phyloP scores from a whole-genome alignment of 2,113 vertebrate genomes.

The Ranitomeya variabilis region DNA sequence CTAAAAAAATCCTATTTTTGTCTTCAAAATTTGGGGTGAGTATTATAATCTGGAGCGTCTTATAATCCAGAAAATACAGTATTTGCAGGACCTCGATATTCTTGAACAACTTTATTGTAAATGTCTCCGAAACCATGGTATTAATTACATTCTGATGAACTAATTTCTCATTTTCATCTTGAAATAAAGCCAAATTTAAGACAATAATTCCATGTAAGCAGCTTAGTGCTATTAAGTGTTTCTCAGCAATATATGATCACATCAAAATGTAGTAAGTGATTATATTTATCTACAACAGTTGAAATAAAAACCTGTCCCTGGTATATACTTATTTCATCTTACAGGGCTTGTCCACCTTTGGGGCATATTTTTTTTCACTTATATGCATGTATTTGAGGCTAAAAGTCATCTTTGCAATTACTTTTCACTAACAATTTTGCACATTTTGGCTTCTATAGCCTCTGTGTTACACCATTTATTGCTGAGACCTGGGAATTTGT shows the following conservation, averaged over 20 bases:
- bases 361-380: no score
- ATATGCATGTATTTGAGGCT: no score
- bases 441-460: no score
- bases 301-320: background rate
- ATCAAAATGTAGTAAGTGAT: background rate
- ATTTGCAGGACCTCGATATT: background rate
- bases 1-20: no score
- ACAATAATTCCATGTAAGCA: constrained; percentile 34
- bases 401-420: no score
- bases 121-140: background rate
- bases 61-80: no score
- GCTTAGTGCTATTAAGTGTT: constrained; percentile 21
- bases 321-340: background rate
- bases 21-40: no score
- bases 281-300: background rate
- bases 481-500: no score
- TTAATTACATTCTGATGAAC: constrained; percentile 22
- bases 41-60: no score
- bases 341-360: background rate
- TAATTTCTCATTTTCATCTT: constrained; percentile 1
- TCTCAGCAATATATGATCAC: background rate
- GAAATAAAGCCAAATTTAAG: constrained; percentile 21
- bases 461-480: no score
- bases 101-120: background rate
- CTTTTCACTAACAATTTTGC: no score